Percentiles rank a stretch among this genome's conserved stretches.
phyloP scores from a whole-genome alignment of 1,140 invertebrate genomes.

The Hirudo medicinalis region DNA sequence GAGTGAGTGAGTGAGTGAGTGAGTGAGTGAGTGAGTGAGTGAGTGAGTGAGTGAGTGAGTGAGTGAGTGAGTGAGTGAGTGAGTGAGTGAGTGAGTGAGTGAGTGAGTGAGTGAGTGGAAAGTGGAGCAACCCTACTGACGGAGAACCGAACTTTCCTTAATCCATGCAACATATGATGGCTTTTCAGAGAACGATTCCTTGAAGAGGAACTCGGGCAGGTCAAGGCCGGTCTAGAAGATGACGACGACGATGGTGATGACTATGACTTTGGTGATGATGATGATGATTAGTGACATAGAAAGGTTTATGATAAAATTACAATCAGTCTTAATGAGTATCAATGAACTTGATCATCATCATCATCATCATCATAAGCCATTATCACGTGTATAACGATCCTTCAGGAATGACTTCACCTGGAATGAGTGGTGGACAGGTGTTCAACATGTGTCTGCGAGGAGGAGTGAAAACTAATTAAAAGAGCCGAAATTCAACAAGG shows the following conservation, averaged over 20 bases:
- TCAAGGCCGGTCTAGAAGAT: background rate
- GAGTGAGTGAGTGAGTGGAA: constrained; percentile 7
- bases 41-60: constrained; percentile 17
- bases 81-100: constrained; percentile 17
- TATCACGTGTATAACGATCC: too few relatives aligned
- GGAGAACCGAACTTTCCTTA: background rate
- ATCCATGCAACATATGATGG: too few relatives aligned
- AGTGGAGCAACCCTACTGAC: background rate
- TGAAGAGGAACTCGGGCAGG: too few relatives aligned
- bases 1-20: constrained; percentile 11
- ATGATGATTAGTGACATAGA: background rate
- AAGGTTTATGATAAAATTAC: background rate
- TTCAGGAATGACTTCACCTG: too few relatives aligned
- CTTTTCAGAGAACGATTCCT: too few relatives aligned
- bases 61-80: constrained; percentile 18
- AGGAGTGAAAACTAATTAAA: too few relatives aligned
- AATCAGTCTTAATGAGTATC: too few relatives aligned
- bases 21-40: constrained; percentile 18
- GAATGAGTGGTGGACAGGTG: too few relatives aligned
- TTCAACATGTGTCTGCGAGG: too few relatives aligned
- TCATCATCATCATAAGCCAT: too few relatives aligned
- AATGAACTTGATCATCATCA: too few relatives aligned
- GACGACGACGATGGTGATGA: background rate
- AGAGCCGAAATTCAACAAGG: too few relatives aligned
- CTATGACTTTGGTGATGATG: background rate